Base-by-base conservation (phyloP, 2,113 vertebrate genomes). In the Thinocorus orbignyianus region DNA sequence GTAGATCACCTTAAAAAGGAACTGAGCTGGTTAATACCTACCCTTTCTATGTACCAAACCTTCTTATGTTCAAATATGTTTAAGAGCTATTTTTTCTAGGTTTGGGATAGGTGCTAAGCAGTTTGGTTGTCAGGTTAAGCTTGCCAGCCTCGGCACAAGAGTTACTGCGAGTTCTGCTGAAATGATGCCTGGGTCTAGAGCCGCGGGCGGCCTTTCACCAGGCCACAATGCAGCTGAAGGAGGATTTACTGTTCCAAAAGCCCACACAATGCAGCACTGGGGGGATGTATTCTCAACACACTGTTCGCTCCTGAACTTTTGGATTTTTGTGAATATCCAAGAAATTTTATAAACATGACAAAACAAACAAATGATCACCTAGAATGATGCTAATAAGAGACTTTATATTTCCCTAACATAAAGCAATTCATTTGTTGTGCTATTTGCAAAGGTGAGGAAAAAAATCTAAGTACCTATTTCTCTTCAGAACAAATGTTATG, bases 401-500 rank as follows among this genome's bases (percentile, higher is more conserved):
- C 19, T 77, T 18, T 49, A 18, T 54, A 11, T 49, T 70, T 86
- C 41, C 73, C 76, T 87, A 52, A 55, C 6, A 81, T 7, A 37
- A 26, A 80, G 54, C 51, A 89, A 94, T 90, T 80, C 52, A 94
- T 88, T 70, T 83, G 58, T 96, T 92, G 72, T 95, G 91, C 42
- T 78, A 70, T 85, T 94, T 95, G 81, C 81, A 77, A 37, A 92
- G 24, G 19, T 83, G 94, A 96, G 93, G 28, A 10, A 30, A 54
- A 54, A 73, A 51, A 73, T 15, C 42, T n/a, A 65, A 49, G n/a
- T n/a, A 78, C 51, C 26, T 76, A 61, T n/a, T 93, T 91, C 79
- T 96, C 88, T 96, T 85, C 60, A 87, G 55, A 88, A 54, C 46
- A 86, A 84, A 83, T 39, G 94, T 94, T 95, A 97, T 97, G 54